Evolutionary conservation across 2,888 invertebrate genomes (phyloP).

Genomic region (Eulithis prunata): DNA sequence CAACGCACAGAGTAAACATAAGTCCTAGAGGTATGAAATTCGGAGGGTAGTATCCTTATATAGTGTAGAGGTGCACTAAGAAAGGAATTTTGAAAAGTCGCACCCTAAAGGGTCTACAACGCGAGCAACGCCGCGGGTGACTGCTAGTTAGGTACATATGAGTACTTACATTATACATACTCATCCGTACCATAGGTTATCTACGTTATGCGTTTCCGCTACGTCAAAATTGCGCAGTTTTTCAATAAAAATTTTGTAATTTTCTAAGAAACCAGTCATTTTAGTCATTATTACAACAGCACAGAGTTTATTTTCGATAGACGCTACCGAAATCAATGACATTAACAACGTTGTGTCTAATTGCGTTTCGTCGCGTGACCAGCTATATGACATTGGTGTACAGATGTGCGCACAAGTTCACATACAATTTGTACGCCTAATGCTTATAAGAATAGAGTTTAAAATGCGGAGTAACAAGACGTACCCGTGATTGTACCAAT

Average conservation of each 20-base stretch:
- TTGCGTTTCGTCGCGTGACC: conserved; percentile 59
- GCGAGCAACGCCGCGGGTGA: no score
- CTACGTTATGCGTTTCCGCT: background rate
- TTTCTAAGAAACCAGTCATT: background rate
- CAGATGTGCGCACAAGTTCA: conserved; percentile 5
- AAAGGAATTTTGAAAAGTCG: no score
- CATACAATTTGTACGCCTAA: background rate
- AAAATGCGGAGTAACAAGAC: background rate
- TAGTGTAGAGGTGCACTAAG: no score
- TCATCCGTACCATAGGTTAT: background rate
- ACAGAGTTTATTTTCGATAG: conserved; percentile 10
- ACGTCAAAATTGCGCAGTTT: conserved; percentile 36
- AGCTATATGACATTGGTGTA: conserved; percentile 36
- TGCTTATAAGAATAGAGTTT: conserved; percentile 1
- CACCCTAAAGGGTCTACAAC: no score
- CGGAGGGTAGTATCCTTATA: no score
- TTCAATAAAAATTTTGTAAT: conserved; percentile 9
- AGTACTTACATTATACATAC: no score
- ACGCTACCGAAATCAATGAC: conserved; percentile 47
- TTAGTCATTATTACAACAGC: background rate
- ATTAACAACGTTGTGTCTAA: conserved; percentile 58
- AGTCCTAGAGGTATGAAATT: no score
- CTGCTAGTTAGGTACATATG: no score
- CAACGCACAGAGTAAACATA: no score
- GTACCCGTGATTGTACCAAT: conserved; percentile 1